Evolutionary conservation across 2,113 vertebrate genomes (phyloP).

Genomic region (Macaca mulatta): DNA sequence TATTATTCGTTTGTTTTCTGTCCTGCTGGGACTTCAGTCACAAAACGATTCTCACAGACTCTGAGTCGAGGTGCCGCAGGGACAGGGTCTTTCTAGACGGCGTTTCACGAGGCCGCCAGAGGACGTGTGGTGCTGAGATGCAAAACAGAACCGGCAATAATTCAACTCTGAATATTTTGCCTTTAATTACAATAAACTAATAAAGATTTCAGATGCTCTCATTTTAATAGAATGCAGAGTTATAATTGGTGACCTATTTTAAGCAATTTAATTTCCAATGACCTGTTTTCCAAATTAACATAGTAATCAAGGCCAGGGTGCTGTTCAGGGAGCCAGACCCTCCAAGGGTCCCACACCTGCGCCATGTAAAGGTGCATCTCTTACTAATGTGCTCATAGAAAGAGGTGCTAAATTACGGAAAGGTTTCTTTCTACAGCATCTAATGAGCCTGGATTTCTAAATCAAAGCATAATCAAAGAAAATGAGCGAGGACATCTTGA

Average conservation of each 20-base stretch:
- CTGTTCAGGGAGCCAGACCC: slow-evolving; percentile 73
- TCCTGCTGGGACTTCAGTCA: slow-evolving; percentile 39
- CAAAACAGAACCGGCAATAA: slow-evolving; percentile 73
- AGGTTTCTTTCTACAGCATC: slow-evolving; percentile 75
- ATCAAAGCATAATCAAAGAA: slow-evolving; percentile 80
- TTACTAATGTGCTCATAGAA: slow-evolving; percentile 69
- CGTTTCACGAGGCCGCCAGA: slow-evolving; percentile 43
- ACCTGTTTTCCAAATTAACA: slow-evolving; percentile 87
- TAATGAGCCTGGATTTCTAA: slow-evolving; percentile 76
- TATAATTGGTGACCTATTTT: slow-evolving; percentile 88
- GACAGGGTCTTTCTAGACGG: background rate
- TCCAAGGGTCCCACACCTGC: slow-evolving; percentile 72
- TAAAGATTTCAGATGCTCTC: slow-evolving; percentile 82
- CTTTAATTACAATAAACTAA: slow-evolving; percentile 84
- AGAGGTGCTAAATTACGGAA: slow-evolving; percentile 65
- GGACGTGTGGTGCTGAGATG: slow-evolving; percentile 35
- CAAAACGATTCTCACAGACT: background rate
- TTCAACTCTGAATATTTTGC: slow-evolving; percentile 76
- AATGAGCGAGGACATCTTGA: slow-evolving; percentile 70
- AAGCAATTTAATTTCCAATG: slow-evolving; percentile 88
- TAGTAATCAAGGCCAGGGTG: slow-evolving; percentile 80
- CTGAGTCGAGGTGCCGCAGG: slow-evolving; percentile 29
- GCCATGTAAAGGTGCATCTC: slow-evolving; percentile 73
- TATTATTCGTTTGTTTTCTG: background rate
- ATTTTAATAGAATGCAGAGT: slow-evolving; percentile 84